Evolutionary conservation across 23 tunicate genomes (phyloP), one percentile per base, ranked within the genome.

Genomic region (Trididemnum clinides): DNA sequence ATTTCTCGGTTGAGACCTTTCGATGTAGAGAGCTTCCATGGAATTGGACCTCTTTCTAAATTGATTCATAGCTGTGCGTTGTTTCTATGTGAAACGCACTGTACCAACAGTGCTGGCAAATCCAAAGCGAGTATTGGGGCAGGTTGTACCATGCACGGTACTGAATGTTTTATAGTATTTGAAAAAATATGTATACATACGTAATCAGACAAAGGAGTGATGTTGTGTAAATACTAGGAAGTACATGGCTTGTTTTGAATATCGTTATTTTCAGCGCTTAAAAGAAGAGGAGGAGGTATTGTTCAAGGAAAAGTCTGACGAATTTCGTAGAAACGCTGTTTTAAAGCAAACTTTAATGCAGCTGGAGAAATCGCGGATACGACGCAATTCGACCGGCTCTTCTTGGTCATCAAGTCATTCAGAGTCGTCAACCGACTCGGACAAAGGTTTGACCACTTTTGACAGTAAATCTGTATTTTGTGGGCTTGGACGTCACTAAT

Each of bases 351-450:
- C 77, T 26, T 50, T 88, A 20, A 59, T 69, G 28, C 80, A 71
- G 28, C 51, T 90, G 20, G 89, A 90, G 70, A 65, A 58, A 28
- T 82, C 80, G 29, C 80, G 95, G 28, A 64, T 33, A 27, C 85
- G 95, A 22, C 57, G 95, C 21, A 77, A 84, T 71, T 90, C 95
- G 19, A 84, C 89, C n/a, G 89, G 95, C 20, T 90, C 95, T 19
- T 37, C 85, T 21, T 84, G 90, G 87, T 78, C 81, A 0, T 90
- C 95, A 26, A 78, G 87, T n/a, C 81, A 77, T 32, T 90, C 88
- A 50, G 88, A 84, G 39, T 84, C 88, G 33, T 84, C 95, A 77
- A 90, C 77, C 63, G 95, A 90, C 51, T 90, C 95, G 77, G 95
- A 90, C 64, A 90, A 90, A 84, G 95, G 95, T 90, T n/a, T n/a